These are phyloP conservation scores for Pristionchus maxplancki DNA, from an alignment of 2,888 invertebrate species.

Conservation along the genomic window DNA sequence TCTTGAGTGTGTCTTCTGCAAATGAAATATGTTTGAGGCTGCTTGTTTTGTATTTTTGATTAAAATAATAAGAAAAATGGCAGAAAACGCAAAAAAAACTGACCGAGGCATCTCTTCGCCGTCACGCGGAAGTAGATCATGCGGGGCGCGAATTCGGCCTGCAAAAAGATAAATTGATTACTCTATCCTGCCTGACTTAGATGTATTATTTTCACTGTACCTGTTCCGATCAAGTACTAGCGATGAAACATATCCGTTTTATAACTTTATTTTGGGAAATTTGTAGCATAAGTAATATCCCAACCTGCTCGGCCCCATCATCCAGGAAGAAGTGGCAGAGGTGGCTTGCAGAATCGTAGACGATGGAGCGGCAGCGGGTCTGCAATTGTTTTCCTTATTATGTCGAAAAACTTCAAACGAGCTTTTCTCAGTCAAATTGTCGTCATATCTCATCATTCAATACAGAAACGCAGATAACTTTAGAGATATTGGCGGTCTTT, in stretches of 20 bases:
- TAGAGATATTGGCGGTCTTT: too few species aligned
- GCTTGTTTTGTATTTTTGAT: too few species aligned
- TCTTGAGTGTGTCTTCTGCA: constrained; percentile 3
- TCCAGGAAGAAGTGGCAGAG: constrained; percentile 75
- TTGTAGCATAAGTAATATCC: too few species aligned
- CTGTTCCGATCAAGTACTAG: neutral
- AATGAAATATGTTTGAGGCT: neutral
- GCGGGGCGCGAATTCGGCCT: constrained; percentile 66
- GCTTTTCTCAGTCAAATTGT: too few species aligned
- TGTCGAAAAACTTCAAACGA: too few species aligned
- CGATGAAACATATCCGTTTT: neutral
- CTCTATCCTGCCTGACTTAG: too few species aligned
- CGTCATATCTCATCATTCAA: too few species aligned
- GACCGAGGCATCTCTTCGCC: constrained; percentile 71
- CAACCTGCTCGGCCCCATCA: constrained; percentile 58
- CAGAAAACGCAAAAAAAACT: constrained; percentile 29
- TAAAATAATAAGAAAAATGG: too few species aligned
- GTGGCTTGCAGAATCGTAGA: constrained; percentile 73
- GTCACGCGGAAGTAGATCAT: constrained; percentile 75
- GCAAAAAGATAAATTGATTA: too few species aligned
- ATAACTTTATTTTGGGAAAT: too few species aligned
- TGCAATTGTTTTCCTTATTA: constrained; percentile 58
- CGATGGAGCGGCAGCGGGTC: constrained; percentile 75
- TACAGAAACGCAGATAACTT: too few species aligned
- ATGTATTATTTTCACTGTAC: neutral